A percentile compares a stretch with the other conserved stretches of the same genome.
These are phyloP conservation scores for Phylloscopus collybita DNA, from an alignment of 2,797 vertebrate species.

Conservation along the genomic window DNA sequence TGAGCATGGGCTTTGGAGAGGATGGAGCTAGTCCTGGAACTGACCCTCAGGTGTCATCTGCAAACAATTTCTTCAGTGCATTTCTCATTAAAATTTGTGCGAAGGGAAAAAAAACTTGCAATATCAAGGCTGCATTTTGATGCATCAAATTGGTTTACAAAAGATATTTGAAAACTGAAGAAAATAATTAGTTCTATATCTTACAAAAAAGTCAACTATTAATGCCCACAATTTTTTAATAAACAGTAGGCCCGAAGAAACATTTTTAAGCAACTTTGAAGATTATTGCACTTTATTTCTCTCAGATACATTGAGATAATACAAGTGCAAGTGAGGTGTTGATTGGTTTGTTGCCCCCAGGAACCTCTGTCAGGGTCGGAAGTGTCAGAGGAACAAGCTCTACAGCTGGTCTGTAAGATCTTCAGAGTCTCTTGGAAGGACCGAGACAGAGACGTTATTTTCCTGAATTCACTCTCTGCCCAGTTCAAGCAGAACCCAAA, in stretches of 20 bases:
- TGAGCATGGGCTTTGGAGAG: fast-evolving
- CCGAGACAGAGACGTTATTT: conserved; percentile 95
- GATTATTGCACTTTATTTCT: neutral
- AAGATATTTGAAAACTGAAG: neutral
- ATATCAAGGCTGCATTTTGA: neutral
- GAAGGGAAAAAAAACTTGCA: neutral
- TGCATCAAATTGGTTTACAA: neutral
- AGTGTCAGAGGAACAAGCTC: conserved; percentile 95
- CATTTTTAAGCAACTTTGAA: neutral
- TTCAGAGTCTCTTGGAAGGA: conserved; percentile 99
- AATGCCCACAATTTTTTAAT: neutral
- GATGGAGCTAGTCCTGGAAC: neutral
- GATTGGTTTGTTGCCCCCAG: conserved; percentile 60
- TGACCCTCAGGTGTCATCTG: neutral
- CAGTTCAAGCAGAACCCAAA: conserved; percentile 95
- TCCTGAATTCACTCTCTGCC: conserved; percentile 90
- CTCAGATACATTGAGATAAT: neutral
- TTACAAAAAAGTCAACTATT: neutral
- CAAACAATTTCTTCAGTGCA: neutral
- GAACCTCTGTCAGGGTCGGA: conserved; percentile 89
- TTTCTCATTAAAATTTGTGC: neutral
- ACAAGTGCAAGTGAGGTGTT: neutral
- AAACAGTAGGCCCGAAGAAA: neutral
- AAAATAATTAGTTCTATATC: neutral
- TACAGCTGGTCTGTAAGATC: conserved; percentile 99